Evolutionary conservation across 2,888 invertebrate genomes (phyloP), one percentile per base, ranked within the genome.

Genomic region (Leptopterna dolabrata): DNA sequence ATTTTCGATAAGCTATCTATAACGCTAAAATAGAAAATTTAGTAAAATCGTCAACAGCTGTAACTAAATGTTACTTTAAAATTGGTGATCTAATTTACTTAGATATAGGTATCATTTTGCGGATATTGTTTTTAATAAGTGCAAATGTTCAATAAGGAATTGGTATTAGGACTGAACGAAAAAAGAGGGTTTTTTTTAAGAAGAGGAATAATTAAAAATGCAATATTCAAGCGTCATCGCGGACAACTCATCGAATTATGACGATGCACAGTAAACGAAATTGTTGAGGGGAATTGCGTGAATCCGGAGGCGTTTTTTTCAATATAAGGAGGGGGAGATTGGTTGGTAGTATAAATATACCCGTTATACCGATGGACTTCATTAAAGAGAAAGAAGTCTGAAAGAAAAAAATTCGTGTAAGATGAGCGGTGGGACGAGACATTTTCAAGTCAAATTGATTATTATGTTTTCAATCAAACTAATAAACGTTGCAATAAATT

Each of bases 21-120:
- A 11, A 70, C 73, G 47, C 63, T 73, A 73, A 47, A 76, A 71
- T 85, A 85, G 43, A 85, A 85, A 85, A 85, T 85, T 73, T 47
- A 71, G 45, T 85, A 85, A n/a, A 76, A 76, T 85, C 41, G 71
- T 83, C 29, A 85, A 85, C 76, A 85, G 47, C 85, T 76, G 63
- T 30, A 85, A 85, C 85, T 85, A 85, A 76, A 81, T n/a, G 14
- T 78, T 78, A 43, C 45, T 14, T 30, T n/a, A 36, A 73, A 71
- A 29, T 13, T 73, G 27, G 27, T 81, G 47, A 30, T 11, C 47
- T 81, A 30, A n/a, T 19, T 78, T 41, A 43, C 36, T 45, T 29
- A 11, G 19, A 78, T 1, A 9, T 63, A 47, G 30, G 3, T 78
- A 41, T 19, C 24, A 24, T 43, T 78, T 45, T 78, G 43, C 78